Evolutionary conservation across 1,140 invertebrate species (phyloP), one percentile per base, ranked within the genome.

Genomic region (Idris sp.): DNA sequence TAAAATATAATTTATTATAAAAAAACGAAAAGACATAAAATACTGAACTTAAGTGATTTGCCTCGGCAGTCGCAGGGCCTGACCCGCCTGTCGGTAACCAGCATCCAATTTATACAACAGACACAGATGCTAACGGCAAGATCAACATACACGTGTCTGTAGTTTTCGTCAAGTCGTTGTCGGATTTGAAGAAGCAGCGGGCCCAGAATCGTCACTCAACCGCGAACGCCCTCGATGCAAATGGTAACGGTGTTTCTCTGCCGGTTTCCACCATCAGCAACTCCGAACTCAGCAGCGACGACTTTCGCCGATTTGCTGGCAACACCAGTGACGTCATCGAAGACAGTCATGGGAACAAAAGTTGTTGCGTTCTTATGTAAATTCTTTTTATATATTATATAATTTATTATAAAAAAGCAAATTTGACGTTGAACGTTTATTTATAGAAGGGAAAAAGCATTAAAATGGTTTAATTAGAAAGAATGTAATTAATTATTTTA

Each of bases 151-250:
- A 95, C 74, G 90, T 94, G 88, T 92, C 93, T 83, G 93, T 94
- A 85, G 91, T 93, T 86, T 90, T 91, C 86, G 84, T 81, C 79
- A 88, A 88, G 77, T 96, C 95, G 15, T 90, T 97, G 64, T 93
- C 95, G 22, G 95, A 97, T 85, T 88, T 97, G 80, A 97, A 97
- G 87, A 96, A 96, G 81, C 94, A 96, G 82, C 89, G 95, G 61
- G 91, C 94, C 7, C 92, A 95, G 73, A 95, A 92, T 78, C 89
- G 94, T 68, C 92, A 92, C 56, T 91, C 91, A 76, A 89, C 88
- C 54, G 79, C 84, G 25, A 82, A 80, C n/a, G 67, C 79, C 7
- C 43, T 84, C n/a, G 83, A 86, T 15, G 82, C 87, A 3, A 89
- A 89, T 56, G 86, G 88, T 4, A 89, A 88, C 53, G 85, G 85